phyloP scores from a whole-genome alignment of 2,113 vertebrate genomes.

The Onychostruthus taczanowskii region DNA sequence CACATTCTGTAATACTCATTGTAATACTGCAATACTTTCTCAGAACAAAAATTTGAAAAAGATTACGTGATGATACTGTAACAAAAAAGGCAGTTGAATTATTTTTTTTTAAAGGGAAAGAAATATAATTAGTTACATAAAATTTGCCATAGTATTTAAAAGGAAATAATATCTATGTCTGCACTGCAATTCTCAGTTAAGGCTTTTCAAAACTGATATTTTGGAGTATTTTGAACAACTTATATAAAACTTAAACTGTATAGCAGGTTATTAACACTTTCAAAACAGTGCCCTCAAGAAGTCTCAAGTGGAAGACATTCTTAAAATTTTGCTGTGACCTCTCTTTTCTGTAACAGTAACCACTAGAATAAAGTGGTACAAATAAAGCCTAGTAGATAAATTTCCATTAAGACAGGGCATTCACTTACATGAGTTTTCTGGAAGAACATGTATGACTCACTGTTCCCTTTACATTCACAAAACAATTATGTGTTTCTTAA shows the following conservation, averaged over 20 bases:
- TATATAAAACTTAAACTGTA: not conserved
- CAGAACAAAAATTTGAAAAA: not conserved
- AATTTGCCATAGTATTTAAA: not conserved
- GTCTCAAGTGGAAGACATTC: not conserved
- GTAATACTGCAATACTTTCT: not conserved
- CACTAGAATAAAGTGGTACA: not conserved
- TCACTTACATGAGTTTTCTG: not conserved
- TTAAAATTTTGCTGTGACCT: not conserved
- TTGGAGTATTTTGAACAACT: not conserved
- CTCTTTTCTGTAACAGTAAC: not conserved
- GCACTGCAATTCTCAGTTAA: not conserved
- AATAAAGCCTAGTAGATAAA: not conserved
- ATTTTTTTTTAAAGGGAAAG: not conserved
- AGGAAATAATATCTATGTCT: not conserved
- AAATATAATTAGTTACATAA: not conserved
- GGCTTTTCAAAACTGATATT: not conserved
- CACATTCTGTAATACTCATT: not conserved
- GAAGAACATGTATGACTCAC: not conserved
- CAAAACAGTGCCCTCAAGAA: not conserved
- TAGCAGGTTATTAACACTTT: not conserved
- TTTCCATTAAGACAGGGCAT: not conserved
- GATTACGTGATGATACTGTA: not conserved
- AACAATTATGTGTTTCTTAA: not conserved
- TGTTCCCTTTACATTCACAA: not conserved
- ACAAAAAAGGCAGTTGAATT: not conserved